Evolutionary conservation across 1,140 invertebrate species (phyloP), one percentile per base, ranked within the genome.

Genomic region (Musca vetustissima): DNA sequence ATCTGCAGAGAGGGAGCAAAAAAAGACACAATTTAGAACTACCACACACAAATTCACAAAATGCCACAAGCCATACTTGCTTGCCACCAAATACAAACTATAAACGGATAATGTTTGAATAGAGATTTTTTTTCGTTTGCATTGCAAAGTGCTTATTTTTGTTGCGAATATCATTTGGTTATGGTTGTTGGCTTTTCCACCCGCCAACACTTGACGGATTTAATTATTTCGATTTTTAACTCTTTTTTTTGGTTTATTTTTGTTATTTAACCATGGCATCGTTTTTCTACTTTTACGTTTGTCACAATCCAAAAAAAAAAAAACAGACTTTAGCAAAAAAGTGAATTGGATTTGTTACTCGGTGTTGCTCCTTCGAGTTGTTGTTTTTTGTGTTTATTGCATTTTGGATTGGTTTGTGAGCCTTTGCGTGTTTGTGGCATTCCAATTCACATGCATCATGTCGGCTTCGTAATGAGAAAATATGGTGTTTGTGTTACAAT

Each of bases 401-500:
- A 13, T 43, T 43, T 43, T 13, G n/a, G 28, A 25, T 3, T 4
- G 28, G 8, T 28, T 59, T 28, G 19, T 17, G 57, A 61, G 32
- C 25, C 67, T 59, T 69, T 69, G 67, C 64, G 70, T 67, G 67
- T 69, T 68, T 36, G 47, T 70, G 71, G 72, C 75, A 80, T 80
- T 76, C 78, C 78, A 80, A 61, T 61, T 61, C 57, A 61, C 57
- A 61, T 78, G 78, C 78, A 78, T 80, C 79, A 81, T 81, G 79
- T 81, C 79, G 77, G 74, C 76, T 21, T 78, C 76, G 79, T 81
- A 81, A 81, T 81, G 78, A 81, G 79, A 81, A 81, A 78, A 80
- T 81, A 81, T 81, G 79, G 79, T 77, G 78, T 76, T 79, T 80
- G 76, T 79, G 78, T 78, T 78, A 81, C 79, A 80, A 80, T 81